Evolutionary conservation across 1,140 invertebrate species (phyloP), one percentile per base, ranked within the genome.

Genomic region (Arctopsyche grandis): DNA sequence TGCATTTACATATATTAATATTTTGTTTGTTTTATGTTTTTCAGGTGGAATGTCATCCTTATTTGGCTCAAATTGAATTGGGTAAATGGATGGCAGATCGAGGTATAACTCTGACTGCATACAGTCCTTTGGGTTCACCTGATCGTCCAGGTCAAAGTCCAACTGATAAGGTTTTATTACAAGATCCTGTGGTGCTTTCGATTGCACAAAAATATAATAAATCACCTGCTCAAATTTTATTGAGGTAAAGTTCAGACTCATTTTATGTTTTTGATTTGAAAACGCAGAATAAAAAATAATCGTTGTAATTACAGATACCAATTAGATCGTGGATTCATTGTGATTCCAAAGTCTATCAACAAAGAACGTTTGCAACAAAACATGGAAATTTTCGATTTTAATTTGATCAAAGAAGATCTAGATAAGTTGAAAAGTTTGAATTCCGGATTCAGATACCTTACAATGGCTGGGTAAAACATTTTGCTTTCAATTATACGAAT

Each of bases 11-110:
- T 9, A 48, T 9, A 9, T 9, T 9, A 9, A n/a, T n/a, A 9
- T 48, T 9, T 48, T 48, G n/a, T 9, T 48, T 48, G 16, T 5
- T 69, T 22, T 69, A 1, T 22, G 10, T 56, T n/a, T 69, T 73
- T 58, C 84, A 94, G 90, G 89, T 95, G 19, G 95, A 96, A 85
- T 91, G 91, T 79, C 94, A 96, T 85, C 92, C 92, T 0, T 96
- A 95, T 85, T 86, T 95, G 77, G 91, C 90, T 56, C 94, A 96
- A 84, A 88, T 87, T 22, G 91, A 92, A 83, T 86, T 96, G 43
- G 87, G 90, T 12, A 88, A 92, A 9, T 94, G 91, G 83, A 95
- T 94, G 84, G 89, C 91, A 78, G 83, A 87, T 10, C 88, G 91
- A 14, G 88, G 89, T 24, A 93, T 97, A 71, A 83, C 85, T 1